Percentiles rank a stretch among this genome's conserved stretches.
Evolutionary conservation across 2,888 invertebrate species (phyloP).

Genomic region (Alloscopus bannaensis): DNA sequence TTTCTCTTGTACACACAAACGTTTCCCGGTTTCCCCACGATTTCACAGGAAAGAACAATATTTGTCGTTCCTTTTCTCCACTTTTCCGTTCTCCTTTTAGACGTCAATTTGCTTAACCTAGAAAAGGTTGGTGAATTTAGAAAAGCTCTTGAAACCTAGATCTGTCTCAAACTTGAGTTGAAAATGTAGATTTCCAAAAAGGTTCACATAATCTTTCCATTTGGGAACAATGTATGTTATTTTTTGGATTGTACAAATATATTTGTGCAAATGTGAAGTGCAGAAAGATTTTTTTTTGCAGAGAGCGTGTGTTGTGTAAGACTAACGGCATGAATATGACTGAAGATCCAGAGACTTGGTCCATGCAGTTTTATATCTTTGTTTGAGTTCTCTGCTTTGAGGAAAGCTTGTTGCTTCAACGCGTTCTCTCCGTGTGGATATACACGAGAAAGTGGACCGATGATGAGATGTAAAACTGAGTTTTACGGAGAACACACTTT

Average conservation of each 20-base stretch:
- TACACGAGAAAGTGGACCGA: no score
- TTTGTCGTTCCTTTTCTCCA: no score
- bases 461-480: no score
- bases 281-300: neutral
- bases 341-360: constrained; percentile 48
- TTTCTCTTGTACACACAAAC: no score
- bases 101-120: no score
- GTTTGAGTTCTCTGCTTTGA: neutral
- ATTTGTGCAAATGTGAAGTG: neutral
- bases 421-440: neutral
- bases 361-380: constrained; percentile 38
- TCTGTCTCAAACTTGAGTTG: neutral
- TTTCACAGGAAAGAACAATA: no score
- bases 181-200: neutral
- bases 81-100: no score
- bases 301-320: neutral
- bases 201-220: neutral
- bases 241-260: no score
- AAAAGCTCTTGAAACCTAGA: neutral
- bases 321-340: constrained; percentile 27
- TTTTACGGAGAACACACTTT: neutral
- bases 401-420: constrained; percentile 17
- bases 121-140: no score
- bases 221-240: neutral
- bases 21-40: no score